Base-by-base conservation (phyloP, 2,888 invertebrate species). In the Chymomyza procnemis region DNA sequence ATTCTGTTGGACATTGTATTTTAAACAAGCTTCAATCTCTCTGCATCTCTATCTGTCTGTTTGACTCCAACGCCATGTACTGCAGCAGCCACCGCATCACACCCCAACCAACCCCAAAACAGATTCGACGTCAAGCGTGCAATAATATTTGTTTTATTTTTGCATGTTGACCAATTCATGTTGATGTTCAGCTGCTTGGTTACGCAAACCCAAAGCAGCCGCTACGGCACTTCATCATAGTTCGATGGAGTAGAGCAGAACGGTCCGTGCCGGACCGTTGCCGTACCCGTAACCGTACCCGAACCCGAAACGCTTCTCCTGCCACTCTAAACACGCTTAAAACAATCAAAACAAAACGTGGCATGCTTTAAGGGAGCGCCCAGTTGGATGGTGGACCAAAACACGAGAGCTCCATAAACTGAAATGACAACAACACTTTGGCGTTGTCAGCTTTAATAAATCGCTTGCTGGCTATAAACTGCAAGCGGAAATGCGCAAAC, bases 381-480 rank as follows among this genome's bases (percentile, higher is more conserved):
- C 34, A 12, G 34, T 41, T 41, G 9, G 12, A 41, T 41, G 12
- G 34, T 9, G 34, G 9, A n/a, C 1, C 34, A 34, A 4, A 34
- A 34, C 34, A 34, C 34, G 34, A 41, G 34, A 41, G n/a, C 56
- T 14, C 14, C 16, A 56, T 26, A 26, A 26, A 56, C 56, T 26
- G 56, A 12, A 46, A 50, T 61, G 16, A 41, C 46, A 57, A 66
- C 22, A 14, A n/a, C 18, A 21, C 57, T 52, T 61, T 65, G 56
- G 61, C 65, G 46, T 63, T 73, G 73, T 72, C 72, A 65, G 73
- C 65, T 73, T 68, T 63, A 68, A 71, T 71, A 71, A 71, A 71
- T 71, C 71, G 62, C 61, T 71, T 21, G 56, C 48, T 59, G 18
- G 22, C 41, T 16, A 54, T 50, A 16, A 50, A 50, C 34, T 50